Evolutionary conservation across 2,888 invertebrate species (phyloP), one percentile per base, ranked within the genome.

Genomic region (Furcula furcula): DNA sequence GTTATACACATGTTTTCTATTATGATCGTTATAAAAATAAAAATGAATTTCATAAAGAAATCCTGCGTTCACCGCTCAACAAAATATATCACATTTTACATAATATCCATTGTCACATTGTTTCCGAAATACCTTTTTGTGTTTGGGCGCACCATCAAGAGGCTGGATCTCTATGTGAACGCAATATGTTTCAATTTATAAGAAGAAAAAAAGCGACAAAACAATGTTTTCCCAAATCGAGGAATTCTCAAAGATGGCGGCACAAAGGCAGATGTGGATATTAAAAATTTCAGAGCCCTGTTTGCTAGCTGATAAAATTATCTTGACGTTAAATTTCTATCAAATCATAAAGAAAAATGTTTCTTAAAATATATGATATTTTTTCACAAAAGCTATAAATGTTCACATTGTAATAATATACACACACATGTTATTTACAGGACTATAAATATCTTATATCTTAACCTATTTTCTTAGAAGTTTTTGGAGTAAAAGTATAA

Each of bases 161-260:
- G 13, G 19, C 9, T 25, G 31, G 18, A 36, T 29, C 31, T 36
- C 30, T 33, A 32, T 31, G 26, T 14, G 31, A 47, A 44, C 34
- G 49, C 47, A 60, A 64, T 66, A 61, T 66, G 44, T 60, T 62
- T 52, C 65, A 64, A 61, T 68, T 62, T 60, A 41, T 47, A 46
- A 40, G 31, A 43, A 49, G n/a, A n/a, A 49, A 55, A 52, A 55
- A 26, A 7, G 14, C 34, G 42, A 49, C 48, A 46, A 38, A 55
- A 48, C 14, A 26, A 26, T 7, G 39, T n/a, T 58, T 61, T 53
- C 38, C 34, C 37, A 55, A 55, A 64, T 59, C 54, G 56, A 44
- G 41, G 37, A 46, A 64, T 57, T 53, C 55, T 41, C 45, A 34
- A 34, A 34, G 33, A 29, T 33, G n/a, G n/a, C n/a, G n/a, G n/a